These are phyloP conservation scores for Lutjanus erythropterus DNA, from an alignment of 2,113 vertebrate species.

Conservation along the genomic window DNA sequence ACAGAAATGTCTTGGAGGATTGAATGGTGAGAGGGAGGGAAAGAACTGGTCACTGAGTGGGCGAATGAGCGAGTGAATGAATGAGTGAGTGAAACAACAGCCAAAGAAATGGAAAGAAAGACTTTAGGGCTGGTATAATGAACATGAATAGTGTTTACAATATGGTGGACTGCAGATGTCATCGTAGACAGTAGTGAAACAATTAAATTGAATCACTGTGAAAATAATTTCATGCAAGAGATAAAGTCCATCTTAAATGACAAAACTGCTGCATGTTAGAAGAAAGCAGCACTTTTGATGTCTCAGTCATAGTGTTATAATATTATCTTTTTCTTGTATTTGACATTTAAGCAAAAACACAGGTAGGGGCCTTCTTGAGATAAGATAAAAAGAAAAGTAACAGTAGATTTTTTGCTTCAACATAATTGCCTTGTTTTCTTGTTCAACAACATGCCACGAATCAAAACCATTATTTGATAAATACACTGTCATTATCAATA, in stretches of 20 bases:
- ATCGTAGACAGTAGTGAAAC: neutral
- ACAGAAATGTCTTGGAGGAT: constrained; percentile 36
- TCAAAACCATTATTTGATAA: neutral
- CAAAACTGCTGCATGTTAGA: neutral
- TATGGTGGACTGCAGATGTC: neutral
- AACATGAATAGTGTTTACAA: neutral
- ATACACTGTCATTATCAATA: neutral
- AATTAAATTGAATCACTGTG: neutral
- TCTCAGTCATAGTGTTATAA: neutral
- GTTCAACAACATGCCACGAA: neutral
- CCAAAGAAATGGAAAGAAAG: neutral
- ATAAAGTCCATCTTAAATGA: neutral
- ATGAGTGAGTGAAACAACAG: constrained; percentile 5
- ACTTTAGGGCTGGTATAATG: neutral
- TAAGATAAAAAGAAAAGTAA: neutral
- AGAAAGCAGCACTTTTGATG: neutral
- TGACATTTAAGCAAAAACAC: neutral
- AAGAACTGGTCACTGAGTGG: constrained; percentile 10
- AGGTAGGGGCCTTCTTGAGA: neutral
- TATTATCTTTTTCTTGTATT: neutral
- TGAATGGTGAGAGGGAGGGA: constrained; percentile 22
- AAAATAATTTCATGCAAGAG: neutral
- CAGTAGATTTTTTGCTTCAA: neutral
- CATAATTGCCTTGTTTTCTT: neutral
- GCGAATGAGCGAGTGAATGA: constrained; percentile 12